Evolutionary conservation across 2,888 invertebrate genomes (phyloP), one percentile per base, ranked within the genome.

Genomic region (Tachina lurida): DNA sequence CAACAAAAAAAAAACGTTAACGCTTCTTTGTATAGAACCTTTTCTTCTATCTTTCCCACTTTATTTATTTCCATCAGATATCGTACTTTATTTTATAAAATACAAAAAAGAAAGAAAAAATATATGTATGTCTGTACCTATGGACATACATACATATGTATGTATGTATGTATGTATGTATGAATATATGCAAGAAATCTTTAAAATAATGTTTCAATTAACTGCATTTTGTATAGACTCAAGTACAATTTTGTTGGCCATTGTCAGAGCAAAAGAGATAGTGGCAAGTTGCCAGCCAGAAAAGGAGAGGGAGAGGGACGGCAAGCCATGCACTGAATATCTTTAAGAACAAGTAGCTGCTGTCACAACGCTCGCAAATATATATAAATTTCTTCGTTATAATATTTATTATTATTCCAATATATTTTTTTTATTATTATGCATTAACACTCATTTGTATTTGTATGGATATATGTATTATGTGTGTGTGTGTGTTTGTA

Each of bases 151-250:
- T 22, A 22, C 22, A 22, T 31, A 31, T 4, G 4, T 31, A 31
- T 4, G 4, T 31, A 31, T 31, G 7, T 31, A 5, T 31, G 31
- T 31, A 31, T 7, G 31, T 7, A 4, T 4, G 4, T 4, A 31
- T 4, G 4, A 0, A 31, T 31, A 4, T 4, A 17, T 39, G 5
- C 31, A 67, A 63, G 63, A 67, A 58, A 41, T 68, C 56, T 75
- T 86, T 77, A 87, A 88, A 31, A 87, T 88, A 91, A 91, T 91
- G 91, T 91, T 91, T 91, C 91, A 91, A 91, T 91, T 91, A 91
- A 91, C 88, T 91, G 91, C 91, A 90, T 89, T 89, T 87, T 89
- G 87, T 89, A 88, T 82, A 85, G 89, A 73, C 77, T 84, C 77
- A 76, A 77, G 63, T 65, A 77, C 65, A 15, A 63, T 41, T 67